Conservation (phyloP, 1,140 invertebrate genomes). For the Oppia nitens region DNA sequence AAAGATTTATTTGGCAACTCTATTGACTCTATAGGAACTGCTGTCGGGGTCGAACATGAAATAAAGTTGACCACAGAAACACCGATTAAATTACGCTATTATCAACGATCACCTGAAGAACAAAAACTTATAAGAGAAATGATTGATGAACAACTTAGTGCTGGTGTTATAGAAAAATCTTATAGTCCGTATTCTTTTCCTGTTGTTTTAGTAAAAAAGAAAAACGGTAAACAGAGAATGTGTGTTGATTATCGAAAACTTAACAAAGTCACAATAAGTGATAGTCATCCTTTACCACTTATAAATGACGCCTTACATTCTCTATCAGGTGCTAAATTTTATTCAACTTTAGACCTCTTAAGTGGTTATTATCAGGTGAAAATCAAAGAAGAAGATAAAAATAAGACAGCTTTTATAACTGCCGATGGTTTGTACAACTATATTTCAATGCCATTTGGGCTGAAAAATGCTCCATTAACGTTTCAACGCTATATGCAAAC, state of each 20-base stretch:
- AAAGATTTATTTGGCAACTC: too few relatives aligned
- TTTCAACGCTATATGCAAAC: slow-evolving; percentile 22
- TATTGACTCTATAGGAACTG: too few relatives aligned
- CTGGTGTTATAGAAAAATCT: neutral
- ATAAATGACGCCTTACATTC: neutral
- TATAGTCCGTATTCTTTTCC: neutral
- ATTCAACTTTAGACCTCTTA: slow-evolving; percentile 10
- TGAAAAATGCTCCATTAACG: slow-evolving; percentile 16
- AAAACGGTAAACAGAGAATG: slow-evolving; percentile 6
- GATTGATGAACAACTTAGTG: too few relatives aligned
- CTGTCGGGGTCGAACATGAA: too few relatives aligned
- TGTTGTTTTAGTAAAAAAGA: slow-evolving; percentile 10
- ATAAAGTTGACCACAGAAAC: too few relatives aligned
- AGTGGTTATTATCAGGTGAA: slow-evolving; percentile 13
- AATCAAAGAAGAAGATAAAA: neutral
- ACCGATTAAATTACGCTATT: too few relatives aligned
- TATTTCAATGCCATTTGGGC: slow-evolving; percentile 20
- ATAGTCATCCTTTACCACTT: slow-evolving; percentile 2
- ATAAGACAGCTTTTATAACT: slow-evolving; percentile 14
- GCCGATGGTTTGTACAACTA: slow-evolving; percentile 16
- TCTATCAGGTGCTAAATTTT: neutral
- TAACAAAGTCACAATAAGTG: slow-evolving; percentile 5
- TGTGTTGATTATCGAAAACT: slow-evolving; percentile 13
- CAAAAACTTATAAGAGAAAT: too few relatives aligned
- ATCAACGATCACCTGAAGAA: too few relatives aligned